phyloP scores from a whole-genome alignment of 2,113 vertebrate genomes.

The Echinops telfairi region DNA sequence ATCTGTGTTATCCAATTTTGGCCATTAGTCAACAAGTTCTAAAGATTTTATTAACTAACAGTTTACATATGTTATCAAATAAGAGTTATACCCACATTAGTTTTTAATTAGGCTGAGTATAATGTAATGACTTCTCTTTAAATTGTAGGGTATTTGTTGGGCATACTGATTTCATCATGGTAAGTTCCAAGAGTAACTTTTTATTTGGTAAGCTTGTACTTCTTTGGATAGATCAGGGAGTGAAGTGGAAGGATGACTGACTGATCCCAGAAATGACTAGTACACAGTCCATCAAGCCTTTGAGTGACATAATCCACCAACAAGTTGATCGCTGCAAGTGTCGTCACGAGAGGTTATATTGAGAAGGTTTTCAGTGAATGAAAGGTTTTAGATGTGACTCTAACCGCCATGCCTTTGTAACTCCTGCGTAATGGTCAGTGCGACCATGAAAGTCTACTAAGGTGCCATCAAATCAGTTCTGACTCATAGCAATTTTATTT shows the following conservation, averaged over 20 bases:
- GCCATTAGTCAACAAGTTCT: constrained; percentile 29
- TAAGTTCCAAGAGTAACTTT: not conserved
- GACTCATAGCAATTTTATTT: too few species aligned
- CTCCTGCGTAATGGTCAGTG: too few species aligned
- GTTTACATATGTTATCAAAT: constrained; percentile 9
- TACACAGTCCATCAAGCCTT: not conserved
- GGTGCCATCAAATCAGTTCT: too few species aligned
- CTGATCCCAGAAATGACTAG: constrained; percentile 1
- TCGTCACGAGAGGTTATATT: not conserved
- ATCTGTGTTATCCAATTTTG: not conserved
- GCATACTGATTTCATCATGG: constrained; percentile 37
- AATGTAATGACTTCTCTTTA: constrained; percentile 30
- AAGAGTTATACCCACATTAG: not conserved
- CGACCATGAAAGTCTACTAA: too few species aligned
- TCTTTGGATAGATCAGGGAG: not conserved
- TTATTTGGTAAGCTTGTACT: constrained; percentile 1
- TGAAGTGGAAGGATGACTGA: constrained; percentile 26
- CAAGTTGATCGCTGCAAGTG: not conserved
- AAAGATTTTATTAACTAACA: constrained; percentile 53
- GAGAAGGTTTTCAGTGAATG: not conserved
- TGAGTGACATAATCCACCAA: not conserved
- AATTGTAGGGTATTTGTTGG: not conserved
- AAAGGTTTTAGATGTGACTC: too few species aligned
- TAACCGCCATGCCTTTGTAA: too few species aligned
- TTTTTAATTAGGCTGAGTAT: constrained; percentile 23